Percentiles rank a stretch among this genome's conserved stretches.
Evolutionary conservation across 2,113 vertebrate species (phyloP).

Genomic region (Lonchura striata): DNA sequence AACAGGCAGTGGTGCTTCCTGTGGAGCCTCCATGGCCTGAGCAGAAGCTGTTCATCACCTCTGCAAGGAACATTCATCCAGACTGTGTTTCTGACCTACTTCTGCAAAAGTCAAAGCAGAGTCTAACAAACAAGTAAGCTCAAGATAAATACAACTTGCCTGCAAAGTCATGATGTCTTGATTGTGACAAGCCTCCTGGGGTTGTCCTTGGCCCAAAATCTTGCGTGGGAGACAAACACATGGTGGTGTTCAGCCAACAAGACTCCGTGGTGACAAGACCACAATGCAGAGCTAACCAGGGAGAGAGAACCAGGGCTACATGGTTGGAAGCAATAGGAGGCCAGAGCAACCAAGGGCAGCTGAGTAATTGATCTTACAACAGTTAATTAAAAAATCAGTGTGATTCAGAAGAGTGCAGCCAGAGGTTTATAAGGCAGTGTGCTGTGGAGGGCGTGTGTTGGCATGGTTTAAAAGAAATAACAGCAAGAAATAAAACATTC

Average conservation of each 20-base stretch:
- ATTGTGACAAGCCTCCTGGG: not conserved
- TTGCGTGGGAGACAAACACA: not conserved
- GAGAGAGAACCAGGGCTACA: not conserved
- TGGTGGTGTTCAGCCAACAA: rapidly evolving
- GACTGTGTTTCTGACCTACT: rapidly evolving
- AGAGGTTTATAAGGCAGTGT: not conserved
- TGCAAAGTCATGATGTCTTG: not conserved
- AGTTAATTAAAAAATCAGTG: not conserved
- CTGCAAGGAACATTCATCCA: not conserved
- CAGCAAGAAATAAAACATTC: not conserved
- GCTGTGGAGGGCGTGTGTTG: not conserved
- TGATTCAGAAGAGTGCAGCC: not conserved
- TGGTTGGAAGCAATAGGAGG: not conserved
- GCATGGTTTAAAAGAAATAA: not conserved
- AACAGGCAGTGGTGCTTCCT: not conserved
- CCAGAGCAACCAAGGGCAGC: not conserved
- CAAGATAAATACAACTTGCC: not conserved
- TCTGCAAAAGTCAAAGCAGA: not conserved
- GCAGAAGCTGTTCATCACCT: not conserved
- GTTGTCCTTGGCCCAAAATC: not conserved
- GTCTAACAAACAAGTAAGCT: not conserved
- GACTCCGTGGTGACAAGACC: not conserved
- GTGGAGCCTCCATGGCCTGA: rapidly evolving
- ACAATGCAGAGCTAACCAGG: not conserved
- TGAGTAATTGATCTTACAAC: not conserved